Evolutionary conservation across 2,113 vertebrate species (phyloP), one percentile per base, ranked within the genome.

Genomic region (Seriola dumerili): DNA sequence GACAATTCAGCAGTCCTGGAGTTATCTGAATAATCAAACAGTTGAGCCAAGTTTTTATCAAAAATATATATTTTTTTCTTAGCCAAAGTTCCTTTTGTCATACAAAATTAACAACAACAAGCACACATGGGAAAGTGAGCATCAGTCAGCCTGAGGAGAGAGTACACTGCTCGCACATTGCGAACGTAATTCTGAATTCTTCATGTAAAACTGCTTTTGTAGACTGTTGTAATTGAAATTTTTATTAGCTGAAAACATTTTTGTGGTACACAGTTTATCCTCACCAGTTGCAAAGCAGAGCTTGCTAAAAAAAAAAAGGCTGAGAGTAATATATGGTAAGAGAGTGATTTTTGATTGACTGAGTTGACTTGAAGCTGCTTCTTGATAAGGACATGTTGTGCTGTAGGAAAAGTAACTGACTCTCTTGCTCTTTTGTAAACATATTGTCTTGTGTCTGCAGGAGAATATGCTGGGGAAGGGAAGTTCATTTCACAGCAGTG

Each of bases 281-380:
- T 29, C 16, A 34, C 11, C 46, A 25, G 46, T 17, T 54, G 57
- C 23, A 42, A 29, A 29, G 29, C 29, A 29, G 29, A 29, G 2
- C 29, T 29, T 29, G 29, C 29, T 29, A 29, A 29, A 29, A 29
- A 29, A 29, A 34, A 69, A 78, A 65, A 54, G 12, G 42, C 4
- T 50, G 48, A 48, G 42, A 54, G 21, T 54, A 52, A 34, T 25
- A 62, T 29, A 25, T 29, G 34, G 32, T 48, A 7, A 72, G 21
- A 57, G 66, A 79, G 62, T 42, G 68, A 85, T 78, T 63, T 79
- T 64, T 67, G 61, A 72, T 19, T 81, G 74, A 79, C 62, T 69
- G 61, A 80, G 66, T 58, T 85, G 66, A 86, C 50, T 74, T 72
- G 73, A 57, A 84, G 86, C 68, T 57, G 17, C 48, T 69, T 66